Evolutionary conservation across 2,888 invertebrate species (phyloP), one percentile per base, ranked within the genome.

Genomic region (Amitus sp.): DNA sequence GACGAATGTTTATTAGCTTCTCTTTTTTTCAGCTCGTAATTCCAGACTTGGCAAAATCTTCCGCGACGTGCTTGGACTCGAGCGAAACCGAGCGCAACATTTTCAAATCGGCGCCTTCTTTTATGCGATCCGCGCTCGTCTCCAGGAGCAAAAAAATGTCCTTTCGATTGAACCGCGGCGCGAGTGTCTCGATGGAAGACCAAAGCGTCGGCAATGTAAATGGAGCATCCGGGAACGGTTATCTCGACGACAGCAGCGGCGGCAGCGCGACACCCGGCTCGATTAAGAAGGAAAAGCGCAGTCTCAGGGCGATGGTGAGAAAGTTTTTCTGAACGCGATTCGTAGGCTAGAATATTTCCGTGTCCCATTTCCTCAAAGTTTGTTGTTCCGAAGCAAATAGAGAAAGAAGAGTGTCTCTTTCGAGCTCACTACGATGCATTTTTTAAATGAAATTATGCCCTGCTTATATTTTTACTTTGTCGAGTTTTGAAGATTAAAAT

Each of bases 261-360:
- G 62, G 70, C 48, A 69, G 73, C 27, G 71, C 70, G 4, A 78
- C 75, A 6, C 69, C 73, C 1, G 66, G 73, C 27, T 64, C 77
- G 10, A 66, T 73, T 28, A 85, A 83, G 60, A 89, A 88, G 73
- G 83, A 84, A 66, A 88, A 87, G 73, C 91, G 89, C 79, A 85
- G 84, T 73, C 85, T 93, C 68, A 92, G 89, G 80, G 90, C 89
- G 82, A 88, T 93, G 79, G 87, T 92, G 77, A 91, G 88, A 73
- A 92, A 91, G 85, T 89, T 93, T 78, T 93, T 93, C 85, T 90
- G 86, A 87, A 15, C 37, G 37, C 37, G 4, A 30, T 13, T 37
- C 12, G 37, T 37, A 37, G 15, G 37, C 37, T 37, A 37, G 37
- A 37, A 37, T 12, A 13, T 13, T 15, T 37, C 15, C 37, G 37